A percentile compares a stretch with the other conserved stretches of the same genome.
These are phyloP conservation scores for Baryphthengus martii DNA, from an alignment of 2,113 vertebrate species.

Conservation along the genomic window DNA sequence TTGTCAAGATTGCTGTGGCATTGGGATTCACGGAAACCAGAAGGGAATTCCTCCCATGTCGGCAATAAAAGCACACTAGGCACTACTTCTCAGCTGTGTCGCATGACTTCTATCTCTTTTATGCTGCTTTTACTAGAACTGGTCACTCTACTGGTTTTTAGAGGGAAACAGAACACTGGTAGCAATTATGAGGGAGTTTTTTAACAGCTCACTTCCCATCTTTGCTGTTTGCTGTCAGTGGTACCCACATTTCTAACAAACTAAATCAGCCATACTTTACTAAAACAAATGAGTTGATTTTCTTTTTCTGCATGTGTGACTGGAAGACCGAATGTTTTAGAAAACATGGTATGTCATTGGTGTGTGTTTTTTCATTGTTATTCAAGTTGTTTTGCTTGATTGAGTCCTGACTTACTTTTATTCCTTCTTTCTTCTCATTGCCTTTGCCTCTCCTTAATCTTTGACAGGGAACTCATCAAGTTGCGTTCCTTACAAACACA, in stretches of 20 bases:
- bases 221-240: neutral
- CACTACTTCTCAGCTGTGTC: neutral
- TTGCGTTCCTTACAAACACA: neutral
- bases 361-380: neutral
- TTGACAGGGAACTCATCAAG: neutral
- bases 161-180: neutral
- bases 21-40: neutral
- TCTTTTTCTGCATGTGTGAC: neutral
- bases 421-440: neutral
- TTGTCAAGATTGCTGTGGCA: neutral
- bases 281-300: neutral
- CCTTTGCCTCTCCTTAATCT: neutral
- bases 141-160: neutral
- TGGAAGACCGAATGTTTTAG: neutral
- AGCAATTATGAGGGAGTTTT: rapidly evolving
- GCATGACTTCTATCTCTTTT: neutral
- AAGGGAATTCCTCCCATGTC: neutral
- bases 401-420: neutral
- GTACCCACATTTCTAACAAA: neutral
- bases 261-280: neutral
- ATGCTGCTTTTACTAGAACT: neutral
- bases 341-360: neutral
- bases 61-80: rapidly evolving
- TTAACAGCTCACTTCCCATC: rapidly evolving
- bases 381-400: neutral